These are phyloP conservation scores for Conops quadrifasciatus DNA, from an alignment of 2,888 invertebrate species.

Conservation along the genomic window DNA sequence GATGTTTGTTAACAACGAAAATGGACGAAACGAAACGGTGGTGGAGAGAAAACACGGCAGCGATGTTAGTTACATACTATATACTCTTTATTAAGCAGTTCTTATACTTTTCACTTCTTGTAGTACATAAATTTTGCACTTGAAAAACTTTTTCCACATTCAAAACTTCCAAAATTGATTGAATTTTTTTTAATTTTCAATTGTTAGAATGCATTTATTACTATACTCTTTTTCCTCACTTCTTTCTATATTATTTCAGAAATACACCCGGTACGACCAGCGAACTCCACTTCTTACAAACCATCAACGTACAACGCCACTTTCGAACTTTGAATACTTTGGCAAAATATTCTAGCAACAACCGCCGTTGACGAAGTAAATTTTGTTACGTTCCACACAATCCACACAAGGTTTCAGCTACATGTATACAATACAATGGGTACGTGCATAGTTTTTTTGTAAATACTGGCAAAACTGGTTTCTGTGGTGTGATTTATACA, in stretches of 20 bases:
- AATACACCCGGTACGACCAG: neutral
- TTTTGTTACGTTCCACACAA: constrained; percentile 14
- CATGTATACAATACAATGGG: constrained; percentile 9
- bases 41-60: constrained; percentile 26
- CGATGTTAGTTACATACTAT: constrained; percentile 16
- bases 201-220: constrained; percentile 30
- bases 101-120: neutral
- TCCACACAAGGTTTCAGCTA: constrained; percentile 5
- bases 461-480: constrained; percentile 31
- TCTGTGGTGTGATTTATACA: neutral
- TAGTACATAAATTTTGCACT: neutral
- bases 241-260: neutral
- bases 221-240: neutral
- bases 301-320: constrained; percentile 39
- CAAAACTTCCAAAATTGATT: constrained; percentile 33
- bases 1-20: constrained; percentile 49
- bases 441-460: neutral
- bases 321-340: constrained; percentile 28
- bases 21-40: constrained; percentile 16
- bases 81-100: neutral
- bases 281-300: neutral
- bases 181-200: constrained; percentile 21
- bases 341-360: constrained; percentile 24
- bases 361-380: constrained; percentile 3
- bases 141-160: neutral